Evolutionary conservation across 2,888 invertebrate species (phyloP), one percentile per base, ranked within the genome.

Genomic region (Oscheius onirici): DNA sequence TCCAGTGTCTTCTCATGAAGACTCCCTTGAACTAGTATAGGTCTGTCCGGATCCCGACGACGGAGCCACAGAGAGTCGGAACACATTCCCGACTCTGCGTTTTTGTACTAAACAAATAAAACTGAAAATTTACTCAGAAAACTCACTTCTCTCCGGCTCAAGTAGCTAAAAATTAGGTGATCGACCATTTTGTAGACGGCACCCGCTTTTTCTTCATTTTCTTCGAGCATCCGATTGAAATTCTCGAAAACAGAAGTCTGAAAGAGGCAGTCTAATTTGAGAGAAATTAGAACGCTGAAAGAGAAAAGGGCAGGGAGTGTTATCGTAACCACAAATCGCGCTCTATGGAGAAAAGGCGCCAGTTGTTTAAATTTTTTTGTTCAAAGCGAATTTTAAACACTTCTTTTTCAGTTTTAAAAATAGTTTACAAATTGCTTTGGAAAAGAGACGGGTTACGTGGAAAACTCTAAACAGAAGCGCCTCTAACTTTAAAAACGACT

Each of bases 181-280:
- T 63, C 63, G 8, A 63, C 49, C 26, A 63, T 46, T 28, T 63
- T 63, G 15, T 63, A 63, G n/a, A 63, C 15, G n/a, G 46, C 49
- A 8, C 13, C 10, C 2, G 46, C 49, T 28, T 63, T 63, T n/a
- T 63, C 49, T 5, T 22, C 49, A 17, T 55, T n/a, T 22, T 55
- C 54, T 55, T 15, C 3, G 22, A 55, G 26, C 15, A 22, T n/a
- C 10, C 26, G 15, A 10, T 26, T 54, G 24, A n/a, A 26, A 11
- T 26, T 55, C 11, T 22, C 10, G 49, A 49, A 49, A 17, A 17
- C 10, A 17, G 10, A 20, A 49, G n/a, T n/a, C 10, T 20, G 22
- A 20, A 49, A 49, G 3, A n/a, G 15, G 8, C 17, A 17, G 5
- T 10, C 8, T 46, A 46, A n/a, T 3, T 0, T 46, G 46, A 15